Evolutionary conservation across 2,888 invertebrate species (phyloP).

Genomic region (Eupithecia subfuscata): DNA sequence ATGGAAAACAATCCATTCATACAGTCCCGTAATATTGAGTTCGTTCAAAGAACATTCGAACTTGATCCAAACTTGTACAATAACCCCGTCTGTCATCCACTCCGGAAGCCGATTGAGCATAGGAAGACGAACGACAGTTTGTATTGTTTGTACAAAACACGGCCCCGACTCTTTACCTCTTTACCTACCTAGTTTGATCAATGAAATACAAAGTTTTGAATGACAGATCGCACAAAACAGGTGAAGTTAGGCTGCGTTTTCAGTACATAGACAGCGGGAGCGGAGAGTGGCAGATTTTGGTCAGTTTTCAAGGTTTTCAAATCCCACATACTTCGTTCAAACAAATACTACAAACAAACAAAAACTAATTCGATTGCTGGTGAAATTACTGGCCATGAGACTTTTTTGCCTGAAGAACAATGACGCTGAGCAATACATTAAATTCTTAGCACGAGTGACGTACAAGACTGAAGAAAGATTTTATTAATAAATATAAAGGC

Average conservation of each 20-base stretch:
- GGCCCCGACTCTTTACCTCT: not conserved
- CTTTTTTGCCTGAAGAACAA: not conserved
- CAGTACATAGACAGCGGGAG: not conserved
- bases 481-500: too few relatives aligned
- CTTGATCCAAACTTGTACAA: conserved; percentile 13
- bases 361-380: not conserved
- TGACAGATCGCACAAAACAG: not conserved
- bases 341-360: too few relatives aligned
- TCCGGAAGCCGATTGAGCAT: conserved; percentile 3
- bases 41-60: conserved; percentile 8
- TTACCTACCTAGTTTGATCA: not conserved
- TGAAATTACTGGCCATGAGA: not conserved
- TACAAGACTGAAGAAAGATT: too few relatives aligned
- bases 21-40: not conserved
- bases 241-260: not conserved
- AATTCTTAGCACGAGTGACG: not conserved
- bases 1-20: not conserved
- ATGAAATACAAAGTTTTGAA: not conserved
- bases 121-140: conserved; percentile 9
- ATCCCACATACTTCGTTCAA: too few relatives aligned
- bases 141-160: conserved; percentile 8
- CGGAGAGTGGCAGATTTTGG: not conserved
- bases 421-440: not conserved
- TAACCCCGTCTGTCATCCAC: conserved; percentile 8
- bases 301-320: not conserved